phyloP scores from a whole-genome alignment of 2,113 vertebrate genomes.

The Anarrhichthys ocellatus region DNA sequence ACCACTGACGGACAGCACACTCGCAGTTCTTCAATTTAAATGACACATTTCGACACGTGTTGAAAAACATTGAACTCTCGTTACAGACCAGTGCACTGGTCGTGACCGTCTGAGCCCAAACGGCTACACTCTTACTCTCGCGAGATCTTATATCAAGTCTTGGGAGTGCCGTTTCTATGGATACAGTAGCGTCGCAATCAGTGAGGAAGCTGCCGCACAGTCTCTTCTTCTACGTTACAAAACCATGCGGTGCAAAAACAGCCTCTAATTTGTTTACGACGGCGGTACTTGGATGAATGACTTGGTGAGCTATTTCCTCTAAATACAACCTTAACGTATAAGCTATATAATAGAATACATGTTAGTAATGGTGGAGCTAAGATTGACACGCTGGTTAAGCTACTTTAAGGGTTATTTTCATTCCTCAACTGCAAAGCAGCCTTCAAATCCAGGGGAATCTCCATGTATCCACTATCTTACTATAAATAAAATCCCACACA shows the following conservation, averaged over 20 bases:
- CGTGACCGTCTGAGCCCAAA: neutral
- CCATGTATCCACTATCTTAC: neutral
- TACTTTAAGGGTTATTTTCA: neutral
- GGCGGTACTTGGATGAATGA: neutral
- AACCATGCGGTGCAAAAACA: neutral
- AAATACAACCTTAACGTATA: neutral
- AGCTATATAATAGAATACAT: neutral
- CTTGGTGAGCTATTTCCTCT: conserved; percentile 43
- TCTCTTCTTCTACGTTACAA: neutral
- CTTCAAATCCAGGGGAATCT: neutral
- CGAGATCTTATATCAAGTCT: conserved; percentile 47
- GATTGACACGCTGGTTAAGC: neutral
- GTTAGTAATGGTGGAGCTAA: neutral
- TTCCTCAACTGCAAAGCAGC: neutral
- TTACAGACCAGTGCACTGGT: neutral
- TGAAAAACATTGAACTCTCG: neutral
- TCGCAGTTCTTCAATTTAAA: neutral
- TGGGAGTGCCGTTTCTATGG: conserved; percentile 60
- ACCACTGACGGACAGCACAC: neutral
- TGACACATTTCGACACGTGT: neutral
- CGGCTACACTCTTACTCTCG: conserved; percentile 41
- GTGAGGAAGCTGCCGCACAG: neutral
- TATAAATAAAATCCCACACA: neutral
- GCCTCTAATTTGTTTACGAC: neutral
- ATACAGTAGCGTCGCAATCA: conserved; percentile 26